Conservation (phyloP, 1,140 invertebrate species). For the Brachionus asplanchnoidis region DNA sequence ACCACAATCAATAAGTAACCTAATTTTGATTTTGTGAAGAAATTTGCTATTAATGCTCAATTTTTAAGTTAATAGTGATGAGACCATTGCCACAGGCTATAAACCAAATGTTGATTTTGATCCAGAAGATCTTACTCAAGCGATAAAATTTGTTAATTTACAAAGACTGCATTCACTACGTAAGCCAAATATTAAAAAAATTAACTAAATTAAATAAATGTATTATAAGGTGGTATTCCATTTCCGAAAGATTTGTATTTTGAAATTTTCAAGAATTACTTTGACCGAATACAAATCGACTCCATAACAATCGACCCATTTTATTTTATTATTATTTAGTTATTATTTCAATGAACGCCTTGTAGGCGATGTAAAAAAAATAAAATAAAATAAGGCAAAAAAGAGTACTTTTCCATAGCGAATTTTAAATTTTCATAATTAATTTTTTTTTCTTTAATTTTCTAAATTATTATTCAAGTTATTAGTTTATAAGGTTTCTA, state of each 20-base stretch:
- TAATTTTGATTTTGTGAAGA: not conserved
- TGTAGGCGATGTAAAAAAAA: no score
- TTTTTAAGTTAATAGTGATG: slow-evolving; percentile 28
- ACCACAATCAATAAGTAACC: not conserved
- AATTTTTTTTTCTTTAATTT: no score
- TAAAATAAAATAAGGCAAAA: no score
- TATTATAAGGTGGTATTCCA: not conserved
- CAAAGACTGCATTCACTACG: not conserved
- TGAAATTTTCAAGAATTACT: not conserved
- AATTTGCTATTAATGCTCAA: no score
- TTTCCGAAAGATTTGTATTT: not conserved
- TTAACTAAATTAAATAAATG: not conserved
- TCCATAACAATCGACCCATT: no score
- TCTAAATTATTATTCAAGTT: no score
- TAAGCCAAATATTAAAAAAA: not conserved
- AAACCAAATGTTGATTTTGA: slow-evolving; percentile 30
- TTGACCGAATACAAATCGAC: no score
- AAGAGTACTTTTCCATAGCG: no score
- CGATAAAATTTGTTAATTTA: slow-evolving; percentile 3
- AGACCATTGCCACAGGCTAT: slow-evolving; percentile 30
- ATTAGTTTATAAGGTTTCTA: no score
- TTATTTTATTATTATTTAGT: no score
- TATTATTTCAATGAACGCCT: no score
- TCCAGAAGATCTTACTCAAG: not conserved
- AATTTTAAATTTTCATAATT: no score